Percentiles rank a stretch among this genome's conserved stretches.
Evolutionary conservation across 2,113 vertebrate species (phyloP).

Genomic region (Thinocorus orbignyianus): DNA sequence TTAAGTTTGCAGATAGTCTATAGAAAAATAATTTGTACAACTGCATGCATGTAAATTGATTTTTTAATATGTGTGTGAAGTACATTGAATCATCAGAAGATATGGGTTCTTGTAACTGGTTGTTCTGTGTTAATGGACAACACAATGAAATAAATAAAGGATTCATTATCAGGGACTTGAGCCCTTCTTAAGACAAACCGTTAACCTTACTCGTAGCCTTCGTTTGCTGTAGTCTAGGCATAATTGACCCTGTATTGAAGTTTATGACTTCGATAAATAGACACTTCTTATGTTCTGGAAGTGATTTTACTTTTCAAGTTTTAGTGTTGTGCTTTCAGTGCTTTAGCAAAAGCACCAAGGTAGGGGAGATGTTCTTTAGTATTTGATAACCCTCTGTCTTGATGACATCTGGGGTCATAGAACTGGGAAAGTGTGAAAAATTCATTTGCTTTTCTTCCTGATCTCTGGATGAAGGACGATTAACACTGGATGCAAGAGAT

Average conservation of each 20-base stretch:
- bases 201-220: not conserved
- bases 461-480: not conserved
- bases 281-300: not conserved
- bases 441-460: not conserved
- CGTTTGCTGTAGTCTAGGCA: not conserved
- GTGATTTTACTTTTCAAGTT: not conserved
- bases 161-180: not conserved
- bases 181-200: not conserved
- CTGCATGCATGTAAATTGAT: accelerated
- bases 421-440: not conserved
- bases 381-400: not conserved
- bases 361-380: not conserved
- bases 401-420: not conserved
- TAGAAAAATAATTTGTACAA: not conserved
- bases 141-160: not conserved
- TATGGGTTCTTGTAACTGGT: not conserved
- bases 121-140: not conserved
- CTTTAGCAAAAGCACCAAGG: not conserved
- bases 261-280: not conserved
- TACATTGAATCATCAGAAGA: not conserved
- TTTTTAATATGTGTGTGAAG: not conserved
- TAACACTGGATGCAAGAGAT: not conserved
- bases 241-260: not conserved
- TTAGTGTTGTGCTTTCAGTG: not conserved
- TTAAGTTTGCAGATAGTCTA: not conserved